Conservation (phyloP, 2,888 invertebrate species). For the Caradrina clavipalpis region DNA sequence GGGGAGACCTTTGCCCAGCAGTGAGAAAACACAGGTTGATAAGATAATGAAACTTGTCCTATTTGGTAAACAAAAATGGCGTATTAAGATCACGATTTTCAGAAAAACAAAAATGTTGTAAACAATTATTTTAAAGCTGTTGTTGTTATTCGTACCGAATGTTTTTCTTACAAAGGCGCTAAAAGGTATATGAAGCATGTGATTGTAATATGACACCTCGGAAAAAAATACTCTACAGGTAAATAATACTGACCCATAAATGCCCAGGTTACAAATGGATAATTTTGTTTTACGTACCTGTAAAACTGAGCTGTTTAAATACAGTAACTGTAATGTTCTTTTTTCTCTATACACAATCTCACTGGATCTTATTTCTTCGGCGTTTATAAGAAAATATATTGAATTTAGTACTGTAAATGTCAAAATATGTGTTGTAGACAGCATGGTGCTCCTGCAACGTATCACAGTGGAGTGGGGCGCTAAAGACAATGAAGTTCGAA, state of each 20-base stretch:
- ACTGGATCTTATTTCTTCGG: not conserved
- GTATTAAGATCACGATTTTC: too few species aligned
- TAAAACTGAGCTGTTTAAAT: conserved; percentile 34
- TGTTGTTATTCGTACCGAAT: not conserved
- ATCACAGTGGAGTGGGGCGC: conserved; percentile 14
- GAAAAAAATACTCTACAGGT: too few species aligned
- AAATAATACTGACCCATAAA: too few species aligned
- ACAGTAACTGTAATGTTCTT: conserved; percentile 37
- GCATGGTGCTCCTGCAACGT: conserved; percentile 47
- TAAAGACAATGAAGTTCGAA: conserved; percentile 21
- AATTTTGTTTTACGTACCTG: conserved; percentile 30
- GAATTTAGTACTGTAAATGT: conserved; percentile 13
- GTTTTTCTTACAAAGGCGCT: not conserved
- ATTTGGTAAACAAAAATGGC: too few species aligned
- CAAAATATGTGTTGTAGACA: conserved; percentile 24
- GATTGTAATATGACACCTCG: not conserved
- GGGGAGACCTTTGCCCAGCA: too few species aligned
- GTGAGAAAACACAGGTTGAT: too few species aligned
- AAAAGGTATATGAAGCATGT: not conserved
- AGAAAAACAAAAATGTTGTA: not conserved
- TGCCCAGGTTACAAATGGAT: not conserved
- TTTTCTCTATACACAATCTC: conserved; percentile 15
- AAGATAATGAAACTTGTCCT: too few species aligned
- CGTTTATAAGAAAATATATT: not conserved
- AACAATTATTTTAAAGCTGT: not conserved